These are phyloP conservation scores for Scleropages formosus DNA, from an alignment of 2,797 vertebrate species.

Conservation along the genomic window DNA sequence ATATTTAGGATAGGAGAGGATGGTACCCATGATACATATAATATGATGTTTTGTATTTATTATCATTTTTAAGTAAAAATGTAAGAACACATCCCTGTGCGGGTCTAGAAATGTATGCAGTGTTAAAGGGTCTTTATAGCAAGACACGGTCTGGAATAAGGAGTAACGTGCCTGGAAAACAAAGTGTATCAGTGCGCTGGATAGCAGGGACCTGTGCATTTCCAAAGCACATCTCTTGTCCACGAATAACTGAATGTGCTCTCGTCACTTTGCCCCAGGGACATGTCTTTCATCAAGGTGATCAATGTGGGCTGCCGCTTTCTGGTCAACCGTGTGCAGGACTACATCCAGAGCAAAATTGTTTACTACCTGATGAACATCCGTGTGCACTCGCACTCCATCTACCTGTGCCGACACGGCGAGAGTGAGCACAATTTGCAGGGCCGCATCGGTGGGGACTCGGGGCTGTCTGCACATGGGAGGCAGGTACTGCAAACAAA, in stretches of 20 bases:
- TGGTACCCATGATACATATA: too few relatives aligned
- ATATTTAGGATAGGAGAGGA: too few relatives aligned
- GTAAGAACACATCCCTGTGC: too few relatives aligned
- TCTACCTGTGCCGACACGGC: conserved; percentile 93
- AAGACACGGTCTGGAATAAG: too few relatives aligned
- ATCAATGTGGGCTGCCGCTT: conserved; percentile 93
- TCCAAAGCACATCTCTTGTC: too few relatives aligned
- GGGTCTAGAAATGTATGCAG: too few relatives aligned
- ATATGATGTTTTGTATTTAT: too few relatives aligned
- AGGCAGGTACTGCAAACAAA: conserved; percentile 73
- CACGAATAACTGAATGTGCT: background rate
- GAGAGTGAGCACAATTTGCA: conserved; percentile 85
- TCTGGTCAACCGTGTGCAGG: conserved; percentile 90
- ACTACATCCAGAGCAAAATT: conserved; percentile 98
- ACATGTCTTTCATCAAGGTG: conserved; percentile 93
- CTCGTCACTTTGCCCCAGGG: conserved; percentile 60
- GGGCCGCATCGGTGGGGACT: conserved; percentile 87
- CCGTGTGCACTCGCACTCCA: conserved; percentile 91
- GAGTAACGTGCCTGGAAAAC: too few relatives aligned
- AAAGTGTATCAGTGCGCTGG: too few relatives aligned
- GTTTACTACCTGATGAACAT: conserved; percentile 99
- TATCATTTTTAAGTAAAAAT: too few relatives aligned
- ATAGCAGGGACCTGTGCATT: too few relatives aligned
- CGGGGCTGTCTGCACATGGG: conserved; percentile 80
- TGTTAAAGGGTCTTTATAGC: too few relatives aligned